Evolutionary conservation across 2,797 vertebrate species (phyloP).

Genomic region (Alca torda): DNA sequence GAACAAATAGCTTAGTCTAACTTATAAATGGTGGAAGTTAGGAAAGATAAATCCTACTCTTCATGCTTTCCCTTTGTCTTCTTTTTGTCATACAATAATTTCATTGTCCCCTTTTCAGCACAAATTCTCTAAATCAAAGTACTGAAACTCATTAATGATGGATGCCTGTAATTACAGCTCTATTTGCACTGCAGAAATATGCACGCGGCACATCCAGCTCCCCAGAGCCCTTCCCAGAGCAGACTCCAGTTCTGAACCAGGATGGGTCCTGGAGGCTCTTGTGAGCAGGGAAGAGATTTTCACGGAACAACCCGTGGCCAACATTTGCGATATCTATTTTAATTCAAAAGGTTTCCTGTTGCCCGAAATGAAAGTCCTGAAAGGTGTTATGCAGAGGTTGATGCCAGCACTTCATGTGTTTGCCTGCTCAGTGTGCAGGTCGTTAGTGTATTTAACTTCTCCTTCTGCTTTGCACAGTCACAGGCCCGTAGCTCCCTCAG

Average conservation of each 20-base stretch:
- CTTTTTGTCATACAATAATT: not conserved
- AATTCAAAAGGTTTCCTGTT: not conserved
- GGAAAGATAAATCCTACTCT: not conserved
- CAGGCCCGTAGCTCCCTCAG: not conserved
- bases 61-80: not conserved
- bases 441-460: not conserved
- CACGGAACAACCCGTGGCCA: not conserved
- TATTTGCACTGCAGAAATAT: not conserved
- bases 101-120: not conserved
- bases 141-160: not conserved
- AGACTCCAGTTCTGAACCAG: not conserved
- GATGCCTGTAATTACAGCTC: not conserved
- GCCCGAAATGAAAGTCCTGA: not conserved
- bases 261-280: not conserved
- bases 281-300: not conserved
- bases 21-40: not conserved
- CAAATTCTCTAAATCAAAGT: not conserved
- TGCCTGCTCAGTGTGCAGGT: not conserved
- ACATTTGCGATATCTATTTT: not conserved
- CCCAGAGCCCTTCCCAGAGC: not conserved
- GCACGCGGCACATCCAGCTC: not conserved
- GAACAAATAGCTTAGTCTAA: not conserved
- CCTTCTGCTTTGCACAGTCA: not conserved
- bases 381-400: not conserved
- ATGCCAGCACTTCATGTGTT: not conserved